Conservation (phyloP, 2,888 invertebrate genomes). For the Pachymerium ferrugineum region DNA sequence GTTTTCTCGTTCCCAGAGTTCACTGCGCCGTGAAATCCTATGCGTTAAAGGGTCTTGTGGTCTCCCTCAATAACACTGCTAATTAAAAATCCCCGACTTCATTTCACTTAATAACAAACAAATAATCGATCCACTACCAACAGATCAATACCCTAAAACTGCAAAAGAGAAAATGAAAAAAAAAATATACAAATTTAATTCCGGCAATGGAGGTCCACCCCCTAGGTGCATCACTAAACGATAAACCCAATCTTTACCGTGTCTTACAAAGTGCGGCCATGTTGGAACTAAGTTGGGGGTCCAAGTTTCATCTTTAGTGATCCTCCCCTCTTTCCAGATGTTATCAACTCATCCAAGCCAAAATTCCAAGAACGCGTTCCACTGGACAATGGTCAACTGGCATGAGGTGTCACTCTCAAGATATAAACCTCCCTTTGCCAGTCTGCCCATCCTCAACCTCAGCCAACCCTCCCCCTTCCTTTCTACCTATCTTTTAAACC, state of each 20-base stretch:
- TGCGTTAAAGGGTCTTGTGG: neutral
- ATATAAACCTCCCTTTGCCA: neutral
- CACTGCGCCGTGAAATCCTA: slow-evolving; percentile 9
- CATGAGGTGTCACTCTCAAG: slow-evolving; percentile 13
- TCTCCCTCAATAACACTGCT: neutral
- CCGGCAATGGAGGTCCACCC: no score
- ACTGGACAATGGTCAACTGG: slow-evolving; percentile 13
- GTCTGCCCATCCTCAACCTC: slow-evolving; percentile 5
- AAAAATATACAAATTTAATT: neutral
- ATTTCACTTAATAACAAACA: neutral
- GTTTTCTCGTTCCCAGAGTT: slow-evolving; percentile 8
- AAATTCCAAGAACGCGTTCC: slow-evolving; percentile 9
- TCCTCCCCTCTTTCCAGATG: neutral
- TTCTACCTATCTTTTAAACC: slow-evolving; percentile 4
- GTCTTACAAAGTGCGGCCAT: slow-evolving; percentile 3
- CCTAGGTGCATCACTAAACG: neutral
- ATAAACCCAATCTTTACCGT: neutral
- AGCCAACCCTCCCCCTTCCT: neutral
- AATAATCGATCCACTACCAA: neutral
- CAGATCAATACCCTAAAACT: neutral
- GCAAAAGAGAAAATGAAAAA: neutral
- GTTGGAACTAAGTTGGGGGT: slow-evolving; percentile 13
- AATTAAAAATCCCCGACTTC: neutral
- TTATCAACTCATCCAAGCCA: slow-evolving; percentile 3
- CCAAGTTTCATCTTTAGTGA: neutral